Evolutionary conservation across 2,797 vertebrate genomes (phyloP).

Genomic region (Enteromius argenteus): DNA sequence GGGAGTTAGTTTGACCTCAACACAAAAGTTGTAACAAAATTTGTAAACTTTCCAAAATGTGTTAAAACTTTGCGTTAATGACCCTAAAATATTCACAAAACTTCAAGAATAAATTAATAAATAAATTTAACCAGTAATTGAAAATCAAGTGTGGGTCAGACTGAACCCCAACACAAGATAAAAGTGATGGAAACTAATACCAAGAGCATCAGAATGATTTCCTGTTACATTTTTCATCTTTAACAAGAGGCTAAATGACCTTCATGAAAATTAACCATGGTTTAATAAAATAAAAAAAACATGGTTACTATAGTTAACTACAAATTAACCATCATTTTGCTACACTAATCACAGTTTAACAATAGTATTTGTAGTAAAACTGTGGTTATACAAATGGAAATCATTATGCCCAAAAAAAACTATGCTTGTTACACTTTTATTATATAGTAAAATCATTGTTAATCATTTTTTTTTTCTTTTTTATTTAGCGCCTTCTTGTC

Average conservation of each 20-base stretch:
- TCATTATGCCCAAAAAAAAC: too few relatives aligned
- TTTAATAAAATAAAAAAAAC: too few relatives aligned
- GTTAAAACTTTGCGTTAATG: not conserved
- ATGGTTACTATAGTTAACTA: too few relatives aligned
- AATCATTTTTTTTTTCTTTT: not conserved
- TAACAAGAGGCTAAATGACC: not conserved
- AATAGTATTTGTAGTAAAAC: too few relatives aligned
- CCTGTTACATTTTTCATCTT: too few relatives aligned
- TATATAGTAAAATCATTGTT: too few relatives aligned
- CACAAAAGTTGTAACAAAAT: not conserved
- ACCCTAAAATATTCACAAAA: not conserved
- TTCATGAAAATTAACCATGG: too few relatives aligned
- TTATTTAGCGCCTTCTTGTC: not conserved
- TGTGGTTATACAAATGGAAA: too few relatives aligned
- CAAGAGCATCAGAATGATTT: not conserved
- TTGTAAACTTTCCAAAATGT: not conserved
- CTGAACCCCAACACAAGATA: not conserved
- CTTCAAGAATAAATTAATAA: not conserved
- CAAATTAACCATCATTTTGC: too few relatives aligned
- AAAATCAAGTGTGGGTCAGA: not conserved
- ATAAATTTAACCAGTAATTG: not conserved
- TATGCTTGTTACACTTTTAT: too few relatives aligned
- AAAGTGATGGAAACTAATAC: not conserved
- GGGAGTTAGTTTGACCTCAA: not conserved
- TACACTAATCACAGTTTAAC: too few relatives aligned